Evolutionary conservation across 2,888 invertebrate species (phyloP).

Genomic region (Eupeodes latifasciatus): DNA sequence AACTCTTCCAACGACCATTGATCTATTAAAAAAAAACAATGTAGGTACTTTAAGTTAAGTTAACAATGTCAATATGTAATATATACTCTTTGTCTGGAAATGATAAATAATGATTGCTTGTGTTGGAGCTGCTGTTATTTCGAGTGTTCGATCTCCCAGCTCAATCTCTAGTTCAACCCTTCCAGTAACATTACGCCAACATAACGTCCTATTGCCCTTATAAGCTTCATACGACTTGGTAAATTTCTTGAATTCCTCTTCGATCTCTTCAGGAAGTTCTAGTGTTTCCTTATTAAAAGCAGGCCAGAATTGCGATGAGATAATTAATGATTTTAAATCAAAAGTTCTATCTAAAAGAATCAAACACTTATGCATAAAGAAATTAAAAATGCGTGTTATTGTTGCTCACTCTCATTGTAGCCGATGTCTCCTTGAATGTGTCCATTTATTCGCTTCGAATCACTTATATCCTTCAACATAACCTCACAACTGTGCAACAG

Average conservation of each 20-base stretch:
- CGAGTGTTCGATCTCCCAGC: conserved; percentile 91
- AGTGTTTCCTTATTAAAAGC: conserved; percentile 97
- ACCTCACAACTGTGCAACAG: conserved; percentile 98
- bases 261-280: conserved; percentile 92
- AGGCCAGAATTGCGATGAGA: conserved; percentile 99
- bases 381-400: background rate
- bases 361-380: background rate
- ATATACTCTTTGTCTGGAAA: conserved; percentile 92
- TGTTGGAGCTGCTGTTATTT: conserved; percentile 94
- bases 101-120: conserved; percentile 97
- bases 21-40: conserved; percentile 83
- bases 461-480: conserved; percentile 98
- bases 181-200: conserved; percentile 97
- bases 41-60: conserved; percentile 73
- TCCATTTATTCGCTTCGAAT: conserved; percentile 96
- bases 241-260: conserved; percentile 92
- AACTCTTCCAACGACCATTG: conserved; percentile 95
- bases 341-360: conserved; percentile 85
- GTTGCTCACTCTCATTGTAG: conserved; percentile 80
- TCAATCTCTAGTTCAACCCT: conserved; percentile 96
- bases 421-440: conserved; percentile 90
- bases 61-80: background rate
- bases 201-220: conserved; percentile 95
- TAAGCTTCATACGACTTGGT: conserved; percentile 95
- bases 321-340: conserved; percentile 92